These are phyloP conservation scores for Eubucco bourcierii DNA, from an alignment of 2,113 vertebrate species.

Conservation along the genomic window DNA sequence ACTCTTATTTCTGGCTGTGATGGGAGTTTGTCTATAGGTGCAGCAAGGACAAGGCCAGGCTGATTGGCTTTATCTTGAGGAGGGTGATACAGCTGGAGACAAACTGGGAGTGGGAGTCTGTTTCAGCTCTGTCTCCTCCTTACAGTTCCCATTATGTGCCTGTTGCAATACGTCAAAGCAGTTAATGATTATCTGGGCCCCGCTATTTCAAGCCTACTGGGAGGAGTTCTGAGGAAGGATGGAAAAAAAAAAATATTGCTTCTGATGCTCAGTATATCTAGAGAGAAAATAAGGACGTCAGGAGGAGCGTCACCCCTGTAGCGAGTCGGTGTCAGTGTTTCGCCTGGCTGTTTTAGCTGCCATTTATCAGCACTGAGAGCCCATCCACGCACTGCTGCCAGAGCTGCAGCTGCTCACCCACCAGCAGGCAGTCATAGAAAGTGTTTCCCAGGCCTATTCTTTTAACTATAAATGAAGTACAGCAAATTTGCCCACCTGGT, in stretches of 20 bases:
- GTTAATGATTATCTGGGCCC: constrained; percentile 13
- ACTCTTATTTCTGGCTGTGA: neutral
- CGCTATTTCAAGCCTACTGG: constrained; percentile 38
- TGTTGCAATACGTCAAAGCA: neutral
- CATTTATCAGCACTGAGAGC: neutral
- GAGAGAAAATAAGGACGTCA: neutral
- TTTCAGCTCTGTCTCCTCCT: neutral
- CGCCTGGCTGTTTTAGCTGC: neutral
- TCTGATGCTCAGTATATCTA: neutral
- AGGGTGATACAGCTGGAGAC: neutral
- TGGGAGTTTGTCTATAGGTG: neutral
- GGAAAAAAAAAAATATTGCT: neutral
- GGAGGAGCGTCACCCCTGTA: neutral
- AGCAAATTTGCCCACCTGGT: neutral
- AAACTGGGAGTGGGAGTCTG: fast-evolving
- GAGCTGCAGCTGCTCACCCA: neutral
- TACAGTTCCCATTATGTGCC: neutral
- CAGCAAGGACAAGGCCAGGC: neutral
- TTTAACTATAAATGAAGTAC: neutral
- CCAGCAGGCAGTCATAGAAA: neutral
- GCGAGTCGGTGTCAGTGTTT: neutral
- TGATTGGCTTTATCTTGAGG: neutral
- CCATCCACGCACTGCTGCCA: neutral
- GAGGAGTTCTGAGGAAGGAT: constrained; percentile 5
- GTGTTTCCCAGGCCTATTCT: neutral